These are phyloP conservation scores for Platysternon megacephalum DNA, from an alignment of 2,113 vertebrate species.

Conservation along the genomic window DNA sequence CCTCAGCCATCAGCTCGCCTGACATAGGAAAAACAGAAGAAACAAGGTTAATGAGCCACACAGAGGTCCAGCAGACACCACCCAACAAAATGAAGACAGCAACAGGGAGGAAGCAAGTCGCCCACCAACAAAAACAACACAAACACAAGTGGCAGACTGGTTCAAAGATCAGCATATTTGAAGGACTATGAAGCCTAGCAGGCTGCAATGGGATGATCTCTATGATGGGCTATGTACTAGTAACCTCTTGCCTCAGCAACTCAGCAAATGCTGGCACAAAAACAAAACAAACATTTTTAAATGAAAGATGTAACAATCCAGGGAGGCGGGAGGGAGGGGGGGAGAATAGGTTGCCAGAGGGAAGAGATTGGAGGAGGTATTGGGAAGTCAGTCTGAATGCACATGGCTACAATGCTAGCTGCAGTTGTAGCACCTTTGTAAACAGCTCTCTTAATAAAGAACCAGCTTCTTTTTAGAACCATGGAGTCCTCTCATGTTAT, in stretches of 20 bases:
- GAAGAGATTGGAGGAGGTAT: background rate
- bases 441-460: background rate
- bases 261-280: background rate
- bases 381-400: background rate
- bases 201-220: background rate
- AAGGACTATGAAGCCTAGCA: background rate
- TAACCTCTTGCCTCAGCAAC: background rate
- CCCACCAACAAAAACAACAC: background rate
- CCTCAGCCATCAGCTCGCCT: background rate
- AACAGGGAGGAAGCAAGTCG: background rate
- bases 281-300: background rate
- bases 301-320: background rate
- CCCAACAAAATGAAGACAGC: background rate
- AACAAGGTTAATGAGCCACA: background rate
- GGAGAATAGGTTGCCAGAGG: background rate
- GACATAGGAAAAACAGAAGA: background rate
- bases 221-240: background rate
- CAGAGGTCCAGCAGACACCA: background rate
- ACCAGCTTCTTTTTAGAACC: background rate
- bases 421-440: background rate
- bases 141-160: background rate
- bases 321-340: background rate
- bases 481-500: background rate
- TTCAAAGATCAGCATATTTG: fast-evolving
- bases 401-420: background rate